Percentiles rank a stretch among this genome's conserved stretches.
phyloP scores from a whole-genome alignment of 2,113 vertebrate species.

The Naja naja region DNA sequence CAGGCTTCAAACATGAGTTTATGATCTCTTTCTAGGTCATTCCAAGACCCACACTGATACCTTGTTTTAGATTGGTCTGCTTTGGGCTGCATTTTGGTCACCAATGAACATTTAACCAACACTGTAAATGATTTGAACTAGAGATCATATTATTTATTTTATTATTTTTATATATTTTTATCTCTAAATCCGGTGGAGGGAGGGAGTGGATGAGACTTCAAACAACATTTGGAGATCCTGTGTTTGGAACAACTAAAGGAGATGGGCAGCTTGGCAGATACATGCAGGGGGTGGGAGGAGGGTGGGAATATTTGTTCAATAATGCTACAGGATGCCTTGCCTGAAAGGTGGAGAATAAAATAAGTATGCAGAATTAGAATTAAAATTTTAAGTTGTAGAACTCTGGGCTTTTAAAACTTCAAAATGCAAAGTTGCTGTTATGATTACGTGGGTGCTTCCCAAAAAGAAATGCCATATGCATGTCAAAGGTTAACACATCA shows the following conservation, averaged over 20 bases:
- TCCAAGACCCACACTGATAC: neutral
- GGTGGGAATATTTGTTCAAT: neutral
- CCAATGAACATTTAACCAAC: neutral
- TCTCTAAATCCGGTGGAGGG: neutral
- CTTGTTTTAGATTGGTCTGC: neutral
- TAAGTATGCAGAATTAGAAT: neutral
- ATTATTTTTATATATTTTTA: no score
- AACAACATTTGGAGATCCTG: neutral
- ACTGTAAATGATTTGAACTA: neutral
- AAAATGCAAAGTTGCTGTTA: neutral
- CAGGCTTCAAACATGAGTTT: neutral
- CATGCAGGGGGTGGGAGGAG: no score
- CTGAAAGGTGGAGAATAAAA: neutral
- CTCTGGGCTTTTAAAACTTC: neutral
- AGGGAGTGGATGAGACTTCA: neutral
- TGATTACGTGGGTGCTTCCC: neutral
- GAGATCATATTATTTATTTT: neutral
- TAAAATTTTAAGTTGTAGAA: neutral
- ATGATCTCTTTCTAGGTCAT: neutral
- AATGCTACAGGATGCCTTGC: neutral
- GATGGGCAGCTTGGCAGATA: neutral
- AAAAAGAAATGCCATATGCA: neutral
- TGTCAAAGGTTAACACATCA: neutral
- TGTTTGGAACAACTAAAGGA: neutral
- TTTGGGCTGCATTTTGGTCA: neutral